Conservation (phyloP, 2,113 vertebrate species). For the Trachemys scripta region DNA sequence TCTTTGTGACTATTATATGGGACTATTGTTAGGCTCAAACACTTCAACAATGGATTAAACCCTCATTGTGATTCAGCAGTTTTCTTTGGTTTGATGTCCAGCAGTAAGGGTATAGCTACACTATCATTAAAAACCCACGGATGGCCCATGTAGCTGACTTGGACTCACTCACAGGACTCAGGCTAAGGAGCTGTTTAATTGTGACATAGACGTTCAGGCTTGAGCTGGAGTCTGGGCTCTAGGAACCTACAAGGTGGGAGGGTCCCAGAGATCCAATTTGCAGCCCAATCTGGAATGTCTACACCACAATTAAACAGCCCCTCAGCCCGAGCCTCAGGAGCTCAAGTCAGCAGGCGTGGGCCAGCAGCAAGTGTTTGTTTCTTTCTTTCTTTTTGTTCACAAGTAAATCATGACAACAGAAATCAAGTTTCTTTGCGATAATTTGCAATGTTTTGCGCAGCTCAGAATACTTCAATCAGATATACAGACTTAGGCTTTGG, state of each 20-base stretch:
- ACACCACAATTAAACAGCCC: background rate
- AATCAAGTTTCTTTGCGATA: background rate
- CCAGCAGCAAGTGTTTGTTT: background rate
- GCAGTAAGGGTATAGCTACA: background rate
- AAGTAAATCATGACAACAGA: background rate
- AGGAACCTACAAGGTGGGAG: background rate
- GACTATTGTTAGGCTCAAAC: background rate
- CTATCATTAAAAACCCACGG: background rate
- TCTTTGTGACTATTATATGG: background rate
- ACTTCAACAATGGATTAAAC: background rate
- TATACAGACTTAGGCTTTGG: conserved; percentile 4
- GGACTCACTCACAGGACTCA: background rate
- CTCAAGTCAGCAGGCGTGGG: background rate
- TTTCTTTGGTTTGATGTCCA: background rate
- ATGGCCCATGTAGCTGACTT: background rate
- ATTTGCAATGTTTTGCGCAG: conserved; percentile 33
- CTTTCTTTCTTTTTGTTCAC: background rate
- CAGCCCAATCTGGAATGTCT: background rate
- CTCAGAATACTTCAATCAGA: conserved; percentile 27
- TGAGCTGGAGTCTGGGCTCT: background rate
- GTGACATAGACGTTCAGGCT: no score
- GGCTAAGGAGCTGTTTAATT: background rate
- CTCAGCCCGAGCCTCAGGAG: background rate
- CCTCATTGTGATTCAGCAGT: background rate
- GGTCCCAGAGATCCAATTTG: background rate